A percentile compares a stretch with the other conserved stretches of the same genome.
Evolutionary conservation across 2,888 invertebrate species (phyloP).

Genomic region (Tenthredo scrophulariae): DNA sequence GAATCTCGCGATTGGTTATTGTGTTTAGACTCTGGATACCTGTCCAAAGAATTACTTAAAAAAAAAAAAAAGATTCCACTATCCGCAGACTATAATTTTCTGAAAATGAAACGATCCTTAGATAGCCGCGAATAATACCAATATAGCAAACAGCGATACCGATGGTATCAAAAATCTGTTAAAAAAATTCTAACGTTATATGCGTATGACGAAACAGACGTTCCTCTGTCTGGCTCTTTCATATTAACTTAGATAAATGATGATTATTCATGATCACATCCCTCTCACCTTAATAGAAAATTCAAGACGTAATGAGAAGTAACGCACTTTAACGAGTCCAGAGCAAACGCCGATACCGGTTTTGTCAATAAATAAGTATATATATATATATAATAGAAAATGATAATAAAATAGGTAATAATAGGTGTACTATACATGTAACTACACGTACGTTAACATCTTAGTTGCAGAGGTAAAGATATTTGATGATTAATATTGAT

Average conservation of each 20-base stretch:
- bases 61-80: background rate
- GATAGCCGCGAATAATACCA: background rate
- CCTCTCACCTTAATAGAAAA: background rate
- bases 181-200: slow-evolving; percentile 28
- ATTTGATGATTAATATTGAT: background rate
- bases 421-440: background rate
- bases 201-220: background rate
- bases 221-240: background rate
- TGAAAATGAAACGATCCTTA: background rate
- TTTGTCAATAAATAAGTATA: background rate
- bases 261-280: background rate
- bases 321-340: background rate
- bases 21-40: background rate
- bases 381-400: background rate
- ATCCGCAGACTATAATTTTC: background rate
- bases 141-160: slow-evolving; percentile 17
- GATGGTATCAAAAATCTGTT: background rate
- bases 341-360: slow-evolving; percentile 11
- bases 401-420: background rate
- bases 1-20: slow-evolving; percentile 14
- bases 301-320: background rate
- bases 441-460: background rate
- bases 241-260: background rate
- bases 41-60: background rate
- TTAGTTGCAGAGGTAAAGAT: slow-evolving; percentile 43